Base-by-base conservation (phyloP, 1,140 invertebrate genomes). In the Belonocnema kinseyi region DNA sequence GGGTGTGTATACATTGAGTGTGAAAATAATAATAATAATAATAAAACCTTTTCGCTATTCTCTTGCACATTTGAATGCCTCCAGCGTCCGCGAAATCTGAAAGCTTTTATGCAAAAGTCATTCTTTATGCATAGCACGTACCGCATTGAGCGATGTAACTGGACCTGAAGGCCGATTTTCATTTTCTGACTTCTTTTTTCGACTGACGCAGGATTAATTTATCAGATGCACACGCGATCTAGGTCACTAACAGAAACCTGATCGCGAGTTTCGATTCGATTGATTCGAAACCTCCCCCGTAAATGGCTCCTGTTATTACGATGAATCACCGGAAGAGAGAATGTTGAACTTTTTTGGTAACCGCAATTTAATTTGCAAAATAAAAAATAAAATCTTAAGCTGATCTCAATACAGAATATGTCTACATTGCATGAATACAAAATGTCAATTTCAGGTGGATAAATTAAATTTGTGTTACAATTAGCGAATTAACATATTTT, bases 151-250 rank as follows among this genome's bases (percentile, higher is more conserved):
- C 77, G 73, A 80, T 78, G 78, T 75, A 78, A 82, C 81, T 82
- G 78, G 81, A 79, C 80, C 77, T 78, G 76, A 80, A 82, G 79
- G 83, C 83, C 79, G 82, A 85, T 85, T 85, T 85, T 80, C 77
- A 82, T 83, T 85, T 82, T 79, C 80, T 72, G 73, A 73, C 58
- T 80, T 73, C 81, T 79, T 74, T 78, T 54, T 73, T 79, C 50
- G 50, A 50, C 70, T 40, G 66, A 74, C 56, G 13, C 4, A 52
- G 66, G 78, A 80, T 85, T 83, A 79, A 85, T 85, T 85, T 82
- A 79, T 46, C 80, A 53, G 77, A 74, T 75, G 77, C 77, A 73
- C 51, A 73, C 56, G 72, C 75, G 72, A 80, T 75, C 73, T 66
- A 53, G 73, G 74, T 75, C 76, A 72, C 73, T 73, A 80, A 79